Conservation (phyloP, 2,113 vertebrate species). For the Rhineura floridana region DNA sequence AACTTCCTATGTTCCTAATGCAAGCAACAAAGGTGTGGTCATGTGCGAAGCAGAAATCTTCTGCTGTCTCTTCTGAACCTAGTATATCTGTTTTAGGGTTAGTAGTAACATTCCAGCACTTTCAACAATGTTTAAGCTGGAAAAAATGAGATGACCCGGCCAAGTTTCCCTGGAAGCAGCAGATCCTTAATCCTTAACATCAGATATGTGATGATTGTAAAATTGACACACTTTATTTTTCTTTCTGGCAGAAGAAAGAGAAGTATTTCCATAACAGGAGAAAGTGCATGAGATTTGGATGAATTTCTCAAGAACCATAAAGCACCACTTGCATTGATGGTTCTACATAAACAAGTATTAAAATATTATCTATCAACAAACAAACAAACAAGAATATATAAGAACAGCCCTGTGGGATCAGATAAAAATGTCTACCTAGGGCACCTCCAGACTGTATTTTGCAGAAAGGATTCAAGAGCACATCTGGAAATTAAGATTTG, state of each 20-base stretch:
- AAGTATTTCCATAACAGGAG: background rate
- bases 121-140: background rate
- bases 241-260: too few relatives aligned
- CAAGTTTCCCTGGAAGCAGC: background rate
- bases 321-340: background rate
- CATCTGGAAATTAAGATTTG: background rate
- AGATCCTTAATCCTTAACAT: background rate
- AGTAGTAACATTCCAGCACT: background rate
- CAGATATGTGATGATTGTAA: background rate
- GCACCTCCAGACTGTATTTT: too few relatives aligned
- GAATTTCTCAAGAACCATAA: background rate
- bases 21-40: background rate
- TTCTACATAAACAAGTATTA: too few relatives aligned
- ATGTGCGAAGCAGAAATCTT: background rate
- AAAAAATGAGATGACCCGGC: background rate
- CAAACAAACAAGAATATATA: too few relatives aligned
- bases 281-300: background rate
- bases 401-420: too few relatives aligned
- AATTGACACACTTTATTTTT: background rate
- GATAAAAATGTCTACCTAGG: too few relatives aligned
- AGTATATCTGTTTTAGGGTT: background rate
- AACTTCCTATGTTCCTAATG: too few relatives aligned
- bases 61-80: background rate
- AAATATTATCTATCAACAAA: too few relatives aligned
- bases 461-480: too few relatives aligned